phyloP scores from a whole-genome alignment of 2,113 vertebrate species.

The Scalopus aquaticus region DNA sequence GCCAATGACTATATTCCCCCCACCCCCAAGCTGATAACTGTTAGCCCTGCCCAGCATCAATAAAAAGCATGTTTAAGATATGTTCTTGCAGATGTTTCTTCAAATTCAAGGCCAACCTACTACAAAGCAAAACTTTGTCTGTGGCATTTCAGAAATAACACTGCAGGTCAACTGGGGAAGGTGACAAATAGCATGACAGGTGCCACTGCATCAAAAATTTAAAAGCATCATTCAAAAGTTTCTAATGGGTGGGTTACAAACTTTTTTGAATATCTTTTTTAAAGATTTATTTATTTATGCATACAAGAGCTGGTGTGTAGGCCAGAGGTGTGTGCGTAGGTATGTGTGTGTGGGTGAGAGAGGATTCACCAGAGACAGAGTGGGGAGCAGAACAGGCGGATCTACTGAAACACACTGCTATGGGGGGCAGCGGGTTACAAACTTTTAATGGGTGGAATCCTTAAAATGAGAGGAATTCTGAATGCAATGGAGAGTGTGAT shows the following conservation, averaged over 20 bases:
- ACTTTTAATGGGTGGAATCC: slow-evolving; percentile 24
- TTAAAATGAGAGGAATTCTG: background rate
- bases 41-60: slow-evolving; percentile 53
- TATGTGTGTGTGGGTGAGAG: too few species aligned
- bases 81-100: slow-evolving; percentile 72
- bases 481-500: background rate
- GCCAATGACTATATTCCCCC: slow-evolving; percentile 16
- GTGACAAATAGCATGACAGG: slow-evolving; percentile 42
- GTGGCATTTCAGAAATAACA: slow-evolving; percentile 47
- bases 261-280: too few species aligned
- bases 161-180: slow-evolving; percentile 49
- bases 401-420: too few species aligned
- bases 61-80: slow-evolving; percentile 67
- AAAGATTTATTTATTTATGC: too few species aligned
- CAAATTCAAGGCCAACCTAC: slow-evolving; percentile 63
- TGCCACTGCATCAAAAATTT: slow-evolving; percentile 45
- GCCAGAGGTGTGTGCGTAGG: too few species aligned
- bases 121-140: slow-evolving; percentile 67
- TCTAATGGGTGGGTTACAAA: slow-evolving; percentile 19
- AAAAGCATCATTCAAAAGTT: slow-evolving; percentile 51
- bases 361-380: too few species aligned
- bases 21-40: slow-evolving; percentile 67
- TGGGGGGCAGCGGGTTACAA: slow-evolving; percentile 25
- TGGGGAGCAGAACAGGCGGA: too few species aligned
- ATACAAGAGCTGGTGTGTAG: too few species aligned